phyloP scores from a whole-genome alignment of 1,140 invertebrate species.

The Parasteatoda tepidariorum region DNA sequence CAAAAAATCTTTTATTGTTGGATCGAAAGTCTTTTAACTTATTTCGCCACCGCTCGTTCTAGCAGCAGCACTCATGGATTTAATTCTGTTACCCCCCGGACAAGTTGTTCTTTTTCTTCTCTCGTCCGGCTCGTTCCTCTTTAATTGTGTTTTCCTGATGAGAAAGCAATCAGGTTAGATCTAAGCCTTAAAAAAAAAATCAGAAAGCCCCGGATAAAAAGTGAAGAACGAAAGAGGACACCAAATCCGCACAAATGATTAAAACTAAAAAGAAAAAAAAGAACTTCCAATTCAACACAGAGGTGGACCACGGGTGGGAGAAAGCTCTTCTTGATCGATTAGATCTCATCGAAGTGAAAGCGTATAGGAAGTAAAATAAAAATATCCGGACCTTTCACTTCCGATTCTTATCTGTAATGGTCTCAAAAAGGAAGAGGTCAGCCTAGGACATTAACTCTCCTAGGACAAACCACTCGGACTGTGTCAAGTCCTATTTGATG shows the following conservation, averaged over 20 bases:
- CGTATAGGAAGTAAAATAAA: not conserved
- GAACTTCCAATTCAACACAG: not conserved
- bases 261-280: conserved; percentile 41
- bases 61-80: conserved; percentile 34
- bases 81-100: conserved; percentile 31
- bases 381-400: conserved; percentile 31
- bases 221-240: conserved; percentile 19
- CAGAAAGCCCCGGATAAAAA: not conserved
- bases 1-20: conserved; percentile 13
- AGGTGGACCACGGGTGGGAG: not conserved
- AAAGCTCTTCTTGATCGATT: conserved; percentile 46
- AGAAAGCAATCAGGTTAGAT: conserved; percentile 2
- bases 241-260: conserved; percentile 44
- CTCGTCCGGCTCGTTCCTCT: not conserved
- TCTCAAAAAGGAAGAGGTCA: conserved; percentile 9
- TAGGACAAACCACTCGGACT: conserved; percentile 39
- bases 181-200: not conserved
- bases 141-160: not conserved
- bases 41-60: conserved; percentile 3
- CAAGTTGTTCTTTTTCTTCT: conserved; percentile 33
- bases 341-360: conserved; percentile 21
- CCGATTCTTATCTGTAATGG: conserved; percentile 56
- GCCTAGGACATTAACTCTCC: conserved; percentile 32
- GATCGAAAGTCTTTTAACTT: conserved; percentile 32
- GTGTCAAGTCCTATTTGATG: conserved; percentile 56